phyloP scores from a whole-genome alignment of 2,888 invertebrate species.

The Troides oblongomaculatus region DNA sequence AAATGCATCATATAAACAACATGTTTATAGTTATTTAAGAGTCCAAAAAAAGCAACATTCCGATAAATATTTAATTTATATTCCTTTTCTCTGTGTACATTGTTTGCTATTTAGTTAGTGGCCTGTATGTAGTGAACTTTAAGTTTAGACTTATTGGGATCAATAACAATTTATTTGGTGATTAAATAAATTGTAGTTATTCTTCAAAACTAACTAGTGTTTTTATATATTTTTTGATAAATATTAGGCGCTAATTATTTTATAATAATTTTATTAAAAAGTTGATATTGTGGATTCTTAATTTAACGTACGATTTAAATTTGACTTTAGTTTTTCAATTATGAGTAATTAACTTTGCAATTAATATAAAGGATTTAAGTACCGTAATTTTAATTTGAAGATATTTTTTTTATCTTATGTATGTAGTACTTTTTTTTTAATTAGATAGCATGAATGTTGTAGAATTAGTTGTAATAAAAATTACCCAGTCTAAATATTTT shows the following conservation, averaged over 20 bases:
- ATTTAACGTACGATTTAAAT: no score
- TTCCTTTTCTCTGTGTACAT: conserved; percentile 15
- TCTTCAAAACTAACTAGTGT: not conserved
- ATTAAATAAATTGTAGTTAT: not conserved
- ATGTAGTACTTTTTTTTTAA: not conserved
- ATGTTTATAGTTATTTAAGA: conserved; percentile 21
- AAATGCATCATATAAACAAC: conserved; percentile 32
- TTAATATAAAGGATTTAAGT: no score
- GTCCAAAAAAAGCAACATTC: conserved; percentile 15
- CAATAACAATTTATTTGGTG: not conserved
- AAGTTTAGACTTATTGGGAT: not conserved
- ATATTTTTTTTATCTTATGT: not conserved
- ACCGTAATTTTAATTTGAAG: not conserved
- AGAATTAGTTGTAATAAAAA: not conserved
- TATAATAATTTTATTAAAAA: not conserved
- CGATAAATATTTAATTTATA: conserved; percentile 30
- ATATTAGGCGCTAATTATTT: not conserved
- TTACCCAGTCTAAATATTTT: not conserved
- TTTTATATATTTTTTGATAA: not conserved
- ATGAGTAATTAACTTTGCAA: no score
- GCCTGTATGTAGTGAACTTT: not conserved
- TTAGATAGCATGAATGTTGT: not conserved
- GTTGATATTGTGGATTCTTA: no score
- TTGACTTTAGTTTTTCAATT: no score
- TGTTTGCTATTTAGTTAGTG: conserved; percentile 8